Evolutionary conservation across 2,113 vertebrate genomes (phyloP).

Genomic region (Heterotis niloticus): DNA sequence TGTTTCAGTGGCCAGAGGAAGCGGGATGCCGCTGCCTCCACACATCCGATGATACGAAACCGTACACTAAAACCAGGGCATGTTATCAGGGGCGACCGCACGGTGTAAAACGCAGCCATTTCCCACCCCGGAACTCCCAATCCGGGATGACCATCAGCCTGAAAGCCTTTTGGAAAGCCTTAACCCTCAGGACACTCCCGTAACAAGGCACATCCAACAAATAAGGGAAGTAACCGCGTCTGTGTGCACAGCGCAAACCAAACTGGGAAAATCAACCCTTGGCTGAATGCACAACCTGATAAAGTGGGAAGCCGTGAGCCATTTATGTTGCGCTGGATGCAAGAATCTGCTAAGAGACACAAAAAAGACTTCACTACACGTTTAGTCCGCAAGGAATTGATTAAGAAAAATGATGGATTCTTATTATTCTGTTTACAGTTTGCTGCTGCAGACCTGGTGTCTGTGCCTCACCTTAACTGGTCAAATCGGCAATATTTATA

Average conservation of each 20-base stretch:
- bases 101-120: no score
- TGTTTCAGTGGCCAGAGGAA: no score
- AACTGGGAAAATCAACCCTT: neutral
- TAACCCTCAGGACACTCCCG: no score
- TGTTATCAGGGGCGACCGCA: no score
- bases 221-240: neutral
- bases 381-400: neutral
- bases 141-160: no score
- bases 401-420: neutral
- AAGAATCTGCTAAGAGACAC: neutral
- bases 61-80: no score
- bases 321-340: no score
- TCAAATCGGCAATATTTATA: neutral
- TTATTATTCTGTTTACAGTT: neutral
- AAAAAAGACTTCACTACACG: neutral
- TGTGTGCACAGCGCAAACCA: neutral
- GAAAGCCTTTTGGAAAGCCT: no score
- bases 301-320: no score
- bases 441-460: neutral
- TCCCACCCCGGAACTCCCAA: no score
- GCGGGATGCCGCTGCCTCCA: neutral
- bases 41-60: neutral
- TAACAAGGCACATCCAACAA: neutral
- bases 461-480: neutral
- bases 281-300: no score